Evolutionary conservation across 2,113 vertebrate genomes (phyloP), one percentile per base, ranked within the genome.

Genomic region (Microcebus ravelobensis): DNA sequence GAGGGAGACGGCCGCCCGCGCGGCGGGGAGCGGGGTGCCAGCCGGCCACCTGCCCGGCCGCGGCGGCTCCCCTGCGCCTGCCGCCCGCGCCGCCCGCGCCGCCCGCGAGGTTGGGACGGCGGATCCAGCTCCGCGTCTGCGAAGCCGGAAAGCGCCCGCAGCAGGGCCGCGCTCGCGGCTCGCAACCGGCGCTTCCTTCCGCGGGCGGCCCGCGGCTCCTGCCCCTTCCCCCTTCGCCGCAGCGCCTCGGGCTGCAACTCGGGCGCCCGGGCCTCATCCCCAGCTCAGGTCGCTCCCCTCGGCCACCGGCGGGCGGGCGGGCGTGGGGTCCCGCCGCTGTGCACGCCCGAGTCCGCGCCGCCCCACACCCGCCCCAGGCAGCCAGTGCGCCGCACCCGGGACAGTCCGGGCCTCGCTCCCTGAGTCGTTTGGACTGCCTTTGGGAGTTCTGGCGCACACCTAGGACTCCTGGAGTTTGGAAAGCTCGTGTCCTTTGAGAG

Each of bases 401-500:
- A 67, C 73, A 29, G 18, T 80, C n/a, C 21, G 1, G 13, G 23
- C 45, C 4, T 1, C 50, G 25, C 10, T 65, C 13, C 2, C 3
- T 23, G 34, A 57, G 65, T 87, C 57, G 42, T 45, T 42, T 5
- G 42, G n/a, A 27, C 70, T 20, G 6, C 45, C 21, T 68, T 31
- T 8, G n/a, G n/a, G n/a, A 42, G 68, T 57, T 29, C 50, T 1
- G 0, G 5, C 1, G 17, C 39, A 45, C 9, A 27, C 2, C 29
- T 17, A 45, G 68, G 18, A 57, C 34, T 55, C 18, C 2, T 3
- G 14, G n/a, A 90, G 70, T 80, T 76, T 81, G 5, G 85, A 70
- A 87, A 90, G 59, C 48, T 48, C 61, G 52, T 25, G 34, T 80
- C 45, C 81, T 70, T 88, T 61, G 52, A 89, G 36, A 95, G 67